Base-by-base conservation (phyloP, 2,888 invertebrate genomes). In the Icerya purchasi region DNA sequence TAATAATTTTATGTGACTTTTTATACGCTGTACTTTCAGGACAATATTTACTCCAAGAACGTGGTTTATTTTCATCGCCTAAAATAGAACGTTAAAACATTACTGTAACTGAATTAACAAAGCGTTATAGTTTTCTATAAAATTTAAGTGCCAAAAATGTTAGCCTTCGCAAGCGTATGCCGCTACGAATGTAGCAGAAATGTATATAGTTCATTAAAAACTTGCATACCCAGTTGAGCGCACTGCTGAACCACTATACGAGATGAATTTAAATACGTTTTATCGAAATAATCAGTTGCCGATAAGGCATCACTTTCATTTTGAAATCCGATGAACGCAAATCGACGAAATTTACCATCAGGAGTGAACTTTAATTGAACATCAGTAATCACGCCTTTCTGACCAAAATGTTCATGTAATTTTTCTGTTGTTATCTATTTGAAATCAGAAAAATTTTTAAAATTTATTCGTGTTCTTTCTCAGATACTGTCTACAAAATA, bases 11-110 rank as follows among this genome's bases (percentile, higher is more conserved):
- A 66, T 76, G 74, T 22, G 74, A 67, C 63, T 77, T 78, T 66
- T 78, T 78, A 67, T 77, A 79, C 3, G 79, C 78, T 61, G 80
- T 78, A 69, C 84, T 87, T 62, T 89, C 89, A 50, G 78, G 71
- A 1, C 91, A 80, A 74, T 93, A 84, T 74, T 91, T 92, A 71
- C 92, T 94, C 92, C 93, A 93, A 0, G 93, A 80, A 71, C 86
- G 80, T 1, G 91, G 88, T 71, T 93, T 93, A 57, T 76, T 76
- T 52, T 78, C 69, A 68, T 80, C 80, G 50, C 77, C 78, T 74
- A 61, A 19, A 60, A 61, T 58, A 55, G 57, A 54, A 52, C 20
- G 52, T 24, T n/a, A n/a, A n/a, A n/a, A n/a, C n/a, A n/a, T n/a
- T n/a, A 54, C 23, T 10, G 5, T 54, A 21, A n/a, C 21, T n/a